phyloP scores from a whole-genome alignment of 2,797 vertebrate genomes.

The Enteromius viviparus region DNA sequence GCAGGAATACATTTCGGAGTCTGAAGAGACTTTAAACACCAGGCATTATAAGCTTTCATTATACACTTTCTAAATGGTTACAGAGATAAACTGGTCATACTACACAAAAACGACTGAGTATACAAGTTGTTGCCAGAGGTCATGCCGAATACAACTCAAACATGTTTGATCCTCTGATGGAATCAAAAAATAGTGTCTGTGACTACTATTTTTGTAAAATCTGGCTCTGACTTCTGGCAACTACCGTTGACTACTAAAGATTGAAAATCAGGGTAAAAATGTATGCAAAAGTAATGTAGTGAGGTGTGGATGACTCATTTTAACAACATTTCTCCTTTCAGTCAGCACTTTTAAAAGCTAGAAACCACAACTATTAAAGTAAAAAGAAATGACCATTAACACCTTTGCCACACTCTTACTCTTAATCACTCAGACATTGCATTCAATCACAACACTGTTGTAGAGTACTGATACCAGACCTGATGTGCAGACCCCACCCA shows the following conservation, averaged over 20 bases:
- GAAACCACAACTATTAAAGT: background rate
- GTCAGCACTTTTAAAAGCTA: conserved; percentile 23
- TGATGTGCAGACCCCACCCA: conserved; percentile 21
- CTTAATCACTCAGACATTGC: conserved; percentile 14
- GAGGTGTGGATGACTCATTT: background rate
- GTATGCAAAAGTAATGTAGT: background rate
- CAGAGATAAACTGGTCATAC: background rate
- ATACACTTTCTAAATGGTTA: background rate
- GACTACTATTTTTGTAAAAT: background rate
- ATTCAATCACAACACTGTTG: conserved; percentile 2
- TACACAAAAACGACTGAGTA: background rate
- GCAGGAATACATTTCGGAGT: background rate
- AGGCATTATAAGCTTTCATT: background rate
- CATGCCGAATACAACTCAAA: background rate
- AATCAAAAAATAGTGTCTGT: background rate
- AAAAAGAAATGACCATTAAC: conserved; percentile 6
- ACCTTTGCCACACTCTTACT: background rate
- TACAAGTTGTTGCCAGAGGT: background rate
- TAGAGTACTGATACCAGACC: conserved; percentile 29
- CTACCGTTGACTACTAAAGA: background rate
- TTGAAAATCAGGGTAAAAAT: background rate
- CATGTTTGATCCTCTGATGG: background rate
- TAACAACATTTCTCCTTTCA: conserved; percentile 5
- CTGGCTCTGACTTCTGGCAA: background rate
- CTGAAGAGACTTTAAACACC: conserved; percentile 5